Evolutionary conservation across 2,888 invertebrate species (phyloP), one percentile per base, ranked within the genome.

Genomic region (Trissonchulus sp.): DNA sequence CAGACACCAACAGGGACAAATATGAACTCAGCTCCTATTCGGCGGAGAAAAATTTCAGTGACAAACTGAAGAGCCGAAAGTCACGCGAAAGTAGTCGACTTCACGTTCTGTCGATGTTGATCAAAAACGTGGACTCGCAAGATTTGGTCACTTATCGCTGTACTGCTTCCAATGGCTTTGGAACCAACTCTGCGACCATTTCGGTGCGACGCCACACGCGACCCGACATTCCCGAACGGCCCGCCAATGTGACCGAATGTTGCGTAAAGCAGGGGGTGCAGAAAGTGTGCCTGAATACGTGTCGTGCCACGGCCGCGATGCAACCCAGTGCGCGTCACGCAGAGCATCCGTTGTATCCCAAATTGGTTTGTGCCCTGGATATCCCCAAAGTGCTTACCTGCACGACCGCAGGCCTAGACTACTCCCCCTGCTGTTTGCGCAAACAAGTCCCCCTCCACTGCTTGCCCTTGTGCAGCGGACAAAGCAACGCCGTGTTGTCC

Each of bases 391-490:
- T 80, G 18, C 73, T 80, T 62, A 74, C 75, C 68, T 80, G 80
- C 63, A 71, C 79, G 1, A 37, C 76, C 2, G 62, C 38, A 18
- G 73, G 68, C 1, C 1, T 77, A 33, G 73, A 78, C 71, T 76
- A 48, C 34, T 78, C 73, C 15, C 75, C 65, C 2, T 80, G 80
- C 73, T 80, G 80, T 37, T 78, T 80, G 15, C 74, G 77, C 18
- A 23, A 76, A 18, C 1, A 77, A 74, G 68, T 80, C 1, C 79
- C 80, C 1, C 78, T 71, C 37, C 73, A 76, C 36, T 80, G 80
- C 34, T 65, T 80, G 48, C 79, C 79, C 36, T 72, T 80, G 73
- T 80, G 80, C 73, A 79, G 79, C 33, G 37, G 38, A 8, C 2
- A 34, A 1, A 36, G 30, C 18, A 3, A 18, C 3, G 28, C 28